Evolutionary conservation across 2,113 vertebrate species (phyloP), one percentile per base, ranked within the genome.

Genomic region (Grantiella picta): DNA sequence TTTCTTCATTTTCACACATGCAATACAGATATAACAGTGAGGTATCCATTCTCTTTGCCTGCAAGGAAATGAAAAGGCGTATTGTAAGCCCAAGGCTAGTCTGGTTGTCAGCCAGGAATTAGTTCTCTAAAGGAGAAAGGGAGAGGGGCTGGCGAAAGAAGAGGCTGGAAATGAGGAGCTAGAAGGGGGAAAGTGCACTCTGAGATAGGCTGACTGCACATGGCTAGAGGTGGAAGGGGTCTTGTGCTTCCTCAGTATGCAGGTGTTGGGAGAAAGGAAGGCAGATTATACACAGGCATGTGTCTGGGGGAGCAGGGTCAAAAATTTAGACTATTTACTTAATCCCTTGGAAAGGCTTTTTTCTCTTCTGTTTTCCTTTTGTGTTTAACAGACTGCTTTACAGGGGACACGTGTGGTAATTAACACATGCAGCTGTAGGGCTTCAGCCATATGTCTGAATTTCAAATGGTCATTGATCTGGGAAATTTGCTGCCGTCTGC

Each of bases 401-500:
- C 86, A 94, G 96, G 97, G 94, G 95, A 97, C 97, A 98, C 91
- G 93, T 98, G 98, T 97, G 97, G 97, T 98, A 96, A 98, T 98
- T 98, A 98, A 97, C 97, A 97, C 97, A 73, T 97, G 96, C 96
- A 89, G 96, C 92, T 97, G 96, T 97, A 96, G 97, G 97, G 96
- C 97, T 97, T 84, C 65, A 90, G 86, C 98, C 98, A 97, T 98
- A 97, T 98, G 98, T 96, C 93, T 97, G 95, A 95, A 97, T 98
- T 97, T 97, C 97, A 98, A 98, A 98, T 97, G 94, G 96, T 97
- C 95, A 97, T 97, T 98, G 97, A 98, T 97, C 97, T 98, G 95
- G 83, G 87, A 95, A 94, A 82, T 70, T 78, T 88, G 84, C 94
- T 71, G 80, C 95, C 0, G 47, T 92, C 94, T 77, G 96, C 86